Evolutionary conservation across 2,888 invertebrate genomes (phyloP), one percentile per base, ranked within the genome.

Genomic region (Andrena camellia): DNA sequence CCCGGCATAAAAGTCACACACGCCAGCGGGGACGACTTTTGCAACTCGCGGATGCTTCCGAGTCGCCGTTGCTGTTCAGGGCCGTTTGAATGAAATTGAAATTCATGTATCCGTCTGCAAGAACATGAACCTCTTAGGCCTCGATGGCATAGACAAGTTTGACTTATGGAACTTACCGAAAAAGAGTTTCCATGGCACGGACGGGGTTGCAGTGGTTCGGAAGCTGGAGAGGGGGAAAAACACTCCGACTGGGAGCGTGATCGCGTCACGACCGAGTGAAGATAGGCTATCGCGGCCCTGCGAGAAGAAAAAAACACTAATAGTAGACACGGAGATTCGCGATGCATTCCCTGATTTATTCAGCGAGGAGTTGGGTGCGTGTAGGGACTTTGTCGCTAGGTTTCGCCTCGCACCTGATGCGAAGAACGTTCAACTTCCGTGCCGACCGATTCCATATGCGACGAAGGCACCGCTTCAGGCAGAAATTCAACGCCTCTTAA

Each of bases 321-420:
- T n/a, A n/a, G n/a, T n/a, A 50, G n/a, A 50, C 3, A 50, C 50
- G 50, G 50, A 50, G 5, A 13, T 50, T 50, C 50, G 50, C 17
- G n/a, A 50, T 50, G 50, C 50, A n/a, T 50, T 50, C 0, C 50
- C 50, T 50, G 50, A 50, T 50, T 50, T n/a, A 50, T 50, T 50
- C 17, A 4, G n/a, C n/a, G 62, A 62, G 17, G n/a, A 62, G 17
- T 62, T 33, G n/a, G 33, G 62, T 31, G 31, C 62, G 13, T 70
- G 70, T n/a, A 20, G 48, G 42, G n/a, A 60, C 2, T 70, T 70
- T 4, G 13, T 35, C 13, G 70, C 59, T 2, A 70, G 42, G n/a
- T 59, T 70, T 10, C 54, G 3, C 2, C 23, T 70, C 5, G 23
- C 42, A 1, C n/a, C 54, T 2, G 57, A 60, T n/a, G 59, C 42